Conservation (phyloP, 2,113 vertebrate genomes). For the Cynopterus brachyotis region DNA sequence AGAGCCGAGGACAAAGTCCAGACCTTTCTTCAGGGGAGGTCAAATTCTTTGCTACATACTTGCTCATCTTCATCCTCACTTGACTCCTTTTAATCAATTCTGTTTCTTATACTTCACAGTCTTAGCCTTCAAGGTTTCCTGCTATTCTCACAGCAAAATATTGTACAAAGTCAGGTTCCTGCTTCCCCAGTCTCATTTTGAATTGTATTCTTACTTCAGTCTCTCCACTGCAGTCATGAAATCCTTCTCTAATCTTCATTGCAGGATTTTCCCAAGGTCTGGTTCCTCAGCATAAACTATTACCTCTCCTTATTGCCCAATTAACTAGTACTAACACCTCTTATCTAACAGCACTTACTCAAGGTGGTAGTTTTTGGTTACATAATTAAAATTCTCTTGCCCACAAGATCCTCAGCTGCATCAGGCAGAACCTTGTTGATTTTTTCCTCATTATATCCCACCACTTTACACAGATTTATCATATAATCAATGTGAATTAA, state of each 20-base stretch:
- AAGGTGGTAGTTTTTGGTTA: background rate
- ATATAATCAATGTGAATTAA: background rate
- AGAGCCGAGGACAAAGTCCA: background rate
- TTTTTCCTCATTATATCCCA: background rate
- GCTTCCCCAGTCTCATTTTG: background rate
- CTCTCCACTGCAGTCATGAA: background rate
- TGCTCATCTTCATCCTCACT: background rate
- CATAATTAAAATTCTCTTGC: slow-evolving; percentile 24
- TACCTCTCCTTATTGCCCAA: background rate
- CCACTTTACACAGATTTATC: background rate
- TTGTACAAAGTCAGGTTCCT: background rate
- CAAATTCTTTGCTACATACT: background rate
- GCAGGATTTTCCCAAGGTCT: background rate
- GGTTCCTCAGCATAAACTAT: background rate
- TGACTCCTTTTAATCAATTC: background rate
- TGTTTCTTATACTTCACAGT: background rate
- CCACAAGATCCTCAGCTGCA: background rate
- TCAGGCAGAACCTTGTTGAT: background rate
- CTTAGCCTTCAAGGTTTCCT: background rate
- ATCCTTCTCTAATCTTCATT: background rate
- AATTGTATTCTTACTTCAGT: background rate
- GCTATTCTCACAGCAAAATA: background rate
- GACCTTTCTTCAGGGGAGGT: background rate
- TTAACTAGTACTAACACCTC: background rate
- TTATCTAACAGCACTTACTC: background rate